Evolutionary conservation across 1,140 invertebrate species (phyloP).

Genomic region (Araneus ventricosus): DNA sequence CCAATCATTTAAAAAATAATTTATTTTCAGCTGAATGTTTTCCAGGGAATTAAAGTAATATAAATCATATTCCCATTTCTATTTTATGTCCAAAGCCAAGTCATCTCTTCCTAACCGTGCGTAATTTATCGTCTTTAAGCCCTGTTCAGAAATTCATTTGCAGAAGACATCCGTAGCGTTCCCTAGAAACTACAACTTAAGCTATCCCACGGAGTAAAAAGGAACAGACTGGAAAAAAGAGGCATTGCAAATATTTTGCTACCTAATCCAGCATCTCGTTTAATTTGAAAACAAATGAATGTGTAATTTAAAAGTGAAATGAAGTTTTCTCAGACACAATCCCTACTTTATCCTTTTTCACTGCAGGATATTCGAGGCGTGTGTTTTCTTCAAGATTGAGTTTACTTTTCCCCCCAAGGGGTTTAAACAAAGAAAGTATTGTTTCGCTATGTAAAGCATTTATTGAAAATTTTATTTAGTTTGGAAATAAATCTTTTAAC

Average conservation of each 20-base stretch:
- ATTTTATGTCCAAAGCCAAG: constrained; percentile 37
- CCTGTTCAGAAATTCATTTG: constrained; percentile 61
- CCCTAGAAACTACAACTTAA: neutral
- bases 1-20: no score
- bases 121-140: constrained; percentile 51
- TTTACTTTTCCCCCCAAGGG: neutral
- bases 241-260: constrained; percentile 54
- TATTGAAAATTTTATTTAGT: constrained; percentile 27
- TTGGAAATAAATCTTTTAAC: neutral
- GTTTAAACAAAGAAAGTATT: neutral
- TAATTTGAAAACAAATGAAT: constrained; percentile 72
- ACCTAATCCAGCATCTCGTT: constrained; percentile 65
- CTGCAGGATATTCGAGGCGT: neutral
- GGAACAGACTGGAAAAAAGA: neutral
- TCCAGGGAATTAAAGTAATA: neutral
- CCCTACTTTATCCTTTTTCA: constrained; percentile 31
- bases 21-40: neutral
- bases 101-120: neutral
- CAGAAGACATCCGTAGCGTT: constrained; percentile 16
- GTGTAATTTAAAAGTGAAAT: constrained; percentile 70
- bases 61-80: neutral
- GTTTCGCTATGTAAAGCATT: constrained; percentile 6
- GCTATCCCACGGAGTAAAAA: neutral
- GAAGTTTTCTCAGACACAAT: constrained; percentile 52
- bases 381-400: constrained; percentile 13